Conservation (phyloP, 2,113 vertebrate species). For the Murina feae region DNA sequence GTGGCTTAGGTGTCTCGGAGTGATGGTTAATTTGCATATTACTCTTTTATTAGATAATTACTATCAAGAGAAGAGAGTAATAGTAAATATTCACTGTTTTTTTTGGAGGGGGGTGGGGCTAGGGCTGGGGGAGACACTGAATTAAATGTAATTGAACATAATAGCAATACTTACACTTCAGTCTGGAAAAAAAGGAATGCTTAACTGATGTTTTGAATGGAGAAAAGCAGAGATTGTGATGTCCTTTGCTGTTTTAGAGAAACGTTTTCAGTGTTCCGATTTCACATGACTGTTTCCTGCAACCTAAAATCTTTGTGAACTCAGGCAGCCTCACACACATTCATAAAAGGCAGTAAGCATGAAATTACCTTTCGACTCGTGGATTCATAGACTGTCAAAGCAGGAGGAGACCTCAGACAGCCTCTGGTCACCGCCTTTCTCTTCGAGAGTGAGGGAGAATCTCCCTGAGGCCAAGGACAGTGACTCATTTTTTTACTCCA, state of each 20-base stretch:
- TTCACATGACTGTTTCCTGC: background rate
- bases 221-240: background rate
- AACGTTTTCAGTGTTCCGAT: background rate
- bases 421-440: background rate
- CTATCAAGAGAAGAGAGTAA: background rate
- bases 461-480: background rate
- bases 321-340: background rate
- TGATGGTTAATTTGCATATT: too few relatives aligned
- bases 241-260: background rate
- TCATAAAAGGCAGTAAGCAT: background rate
- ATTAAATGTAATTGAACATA: background rate
- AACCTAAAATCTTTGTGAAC: background rate
- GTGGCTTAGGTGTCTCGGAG: too few relatives aligned
- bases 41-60: background rate
- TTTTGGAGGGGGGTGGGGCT: background rate
- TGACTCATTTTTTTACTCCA: background rate
- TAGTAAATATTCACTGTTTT: background rate
- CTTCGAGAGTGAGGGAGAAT: background rate
- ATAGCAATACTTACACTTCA: background rate
- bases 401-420: background rate
- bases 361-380: background rate
- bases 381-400: background rate
- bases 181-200: background rate
- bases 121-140: background rate
- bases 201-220: background rate